Evolutionary conservation across 2,888 invertebrate genomes (phyloP), one percentile per base, ranked within the genome.

Genomic region (Drosophila ustulata): DNA sequence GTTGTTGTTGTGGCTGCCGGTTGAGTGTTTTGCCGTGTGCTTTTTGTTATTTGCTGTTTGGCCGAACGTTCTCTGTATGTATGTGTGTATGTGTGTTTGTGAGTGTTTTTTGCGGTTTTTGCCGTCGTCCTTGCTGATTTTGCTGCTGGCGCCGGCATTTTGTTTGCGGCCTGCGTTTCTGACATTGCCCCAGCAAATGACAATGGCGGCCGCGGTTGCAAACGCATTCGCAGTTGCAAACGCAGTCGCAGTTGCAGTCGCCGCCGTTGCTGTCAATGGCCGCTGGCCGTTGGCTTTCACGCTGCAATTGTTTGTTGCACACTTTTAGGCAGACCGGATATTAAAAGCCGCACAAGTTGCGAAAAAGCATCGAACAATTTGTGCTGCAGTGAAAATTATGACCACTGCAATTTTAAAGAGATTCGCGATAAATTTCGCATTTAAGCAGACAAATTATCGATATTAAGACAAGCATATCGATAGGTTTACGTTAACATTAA

Each of bases 1-100:
- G 55, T 49, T 71, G 53, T 52, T 78, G 55, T 51, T 70, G 32
- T 67, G 66, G 66, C 64, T 80, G 73, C 63, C 66, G 72, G 79
- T 74, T 71, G 72, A 86, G 83, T 83, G 82, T 80, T 81, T 80
- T 83, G 87, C 84, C 73, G 80, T 87, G 73, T 84, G 83, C 85
- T 87, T 84, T 87, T 84, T 87, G 83, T 84, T 84, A 87, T 84
- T 84, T 84, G 84, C 83, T 82, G 75, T 87, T 84, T 84, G 84
- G 66, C 66, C 73, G 70, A 47, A 56, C 50, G 25, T 57, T 69
- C 52, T 77, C 62, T 80, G 72, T 71, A 49, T 64, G 65, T 39
- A n/a, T n/a, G 76, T 66, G 71, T 78, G 55, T 81, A 1, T 65
- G 56, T 77, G 64, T 80, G 72, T 71, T 52, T 64, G 65, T 39